Evolutionary conservation across 1,140 invertebrate species (phyloP), one percentile per base, ranked within the genome.

Genomic region (Drosophila nikananu): DNA sequence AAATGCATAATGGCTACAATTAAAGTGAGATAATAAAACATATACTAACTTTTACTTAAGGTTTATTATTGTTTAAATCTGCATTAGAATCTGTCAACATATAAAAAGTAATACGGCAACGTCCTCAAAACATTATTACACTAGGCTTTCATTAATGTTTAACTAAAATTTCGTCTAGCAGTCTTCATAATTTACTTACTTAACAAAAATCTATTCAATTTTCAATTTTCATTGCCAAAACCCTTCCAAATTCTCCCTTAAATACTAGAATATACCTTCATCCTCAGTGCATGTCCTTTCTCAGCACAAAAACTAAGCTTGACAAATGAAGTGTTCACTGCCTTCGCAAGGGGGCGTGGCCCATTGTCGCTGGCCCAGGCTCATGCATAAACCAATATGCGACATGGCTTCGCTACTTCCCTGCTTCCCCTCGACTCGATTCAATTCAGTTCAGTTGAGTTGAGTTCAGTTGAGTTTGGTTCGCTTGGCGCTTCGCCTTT

Each of bases 321-420:
- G 83, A 86, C 83, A 86, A 89, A 89, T 89, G 83, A 86, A 86
- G 84, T 89, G 83, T 83, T 83, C 80, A 52, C 62, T 63, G 58
- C 41, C 25, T 49, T 19, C 35, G 39, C 17, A 49, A 27, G 59
- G n/a, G 21, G 65, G 35, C 37, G 60, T 64, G 41, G 61, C 48
- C 54, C 51, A 64, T 37, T 70, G 71, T 65, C 68, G 62, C 62
- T 55, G 71, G 35, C 55, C 54, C 65, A 55, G 81, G 65, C 81
- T 83, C 84, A 87, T 87, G 84, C 84, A 87, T 87, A 87, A 87
- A 87, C 84, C 84, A 87, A 87, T 87, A 89, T 67, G 72, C 70
- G 80, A 77, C 73, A 77, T 57, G 37, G 54, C 62, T 77, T 42
- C 63, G 51, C 49, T 67, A 27, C 25, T 25, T 17, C 30, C 12